These are phyloP conservation scores for Serrognathus titanus DNA, from an alignment of 2,888 invertebrate genomes.

Conservation along the genomic window DNA sequence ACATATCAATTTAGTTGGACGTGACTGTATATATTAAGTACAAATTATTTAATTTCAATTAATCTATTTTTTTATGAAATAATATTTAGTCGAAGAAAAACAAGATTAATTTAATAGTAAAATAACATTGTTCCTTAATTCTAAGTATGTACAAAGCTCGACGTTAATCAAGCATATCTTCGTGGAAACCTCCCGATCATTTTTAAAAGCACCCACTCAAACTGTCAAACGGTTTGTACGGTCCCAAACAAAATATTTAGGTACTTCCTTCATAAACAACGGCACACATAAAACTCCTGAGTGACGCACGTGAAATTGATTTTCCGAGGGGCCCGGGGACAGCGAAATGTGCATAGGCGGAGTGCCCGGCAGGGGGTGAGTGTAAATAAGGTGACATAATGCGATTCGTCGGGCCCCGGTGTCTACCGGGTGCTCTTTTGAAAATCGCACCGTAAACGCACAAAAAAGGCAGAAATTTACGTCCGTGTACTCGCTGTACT, in stretches of 20 bases:
- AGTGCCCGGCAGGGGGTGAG: not conserved
- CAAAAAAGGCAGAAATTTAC: not conserved
- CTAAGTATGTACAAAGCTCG: too few relatives aligned
- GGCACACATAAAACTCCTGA: constrained; percentile 12
- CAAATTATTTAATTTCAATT: too few relatives aligned
- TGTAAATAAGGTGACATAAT: not conserved
- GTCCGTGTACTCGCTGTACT: too few relatives aligned
- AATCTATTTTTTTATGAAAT: too few relatives aligned
- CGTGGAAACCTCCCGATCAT: too few relatives aligned
- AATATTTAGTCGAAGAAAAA: too few relatives aligned
- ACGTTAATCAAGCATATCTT: too few relatives aligned
- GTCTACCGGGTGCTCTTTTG: not conserved
- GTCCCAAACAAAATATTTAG: constrained; percentile 14
- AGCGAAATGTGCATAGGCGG: not conserved
- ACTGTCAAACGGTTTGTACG: not conserved
- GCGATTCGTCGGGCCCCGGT: not conserved
- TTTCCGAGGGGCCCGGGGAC: constrained; percentile 3
- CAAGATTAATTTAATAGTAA: too few relatives aligned
- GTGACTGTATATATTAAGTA: too few relatives aligned
- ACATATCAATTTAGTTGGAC: too few relatives aligned
- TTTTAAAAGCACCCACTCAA: not conserved
- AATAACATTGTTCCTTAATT: too few relatives aligned
- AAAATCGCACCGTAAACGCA: not conserved
- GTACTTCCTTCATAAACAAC: constrained; percentile 8
- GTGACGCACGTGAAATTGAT: constrained; percentile 20